These are phyloP conservation scores for Platyscapa corneri DNA, from an alignment of 1,140 invertebrate species.

Conservation along the genomic window DNA sequence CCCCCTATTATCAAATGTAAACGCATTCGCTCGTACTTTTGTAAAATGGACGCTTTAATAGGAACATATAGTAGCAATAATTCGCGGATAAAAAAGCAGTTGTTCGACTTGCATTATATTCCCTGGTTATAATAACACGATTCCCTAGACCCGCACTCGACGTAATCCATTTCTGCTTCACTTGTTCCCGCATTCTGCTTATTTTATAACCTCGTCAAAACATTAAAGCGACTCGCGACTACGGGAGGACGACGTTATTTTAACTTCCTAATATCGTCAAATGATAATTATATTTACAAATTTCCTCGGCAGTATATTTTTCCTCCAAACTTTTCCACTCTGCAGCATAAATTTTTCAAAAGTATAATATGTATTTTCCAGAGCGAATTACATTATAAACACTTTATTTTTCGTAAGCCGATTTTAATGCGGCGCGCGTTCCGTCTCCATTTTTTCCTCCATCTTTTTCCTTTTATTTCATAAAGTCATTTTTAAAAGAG, in stretches of 20 bases:
- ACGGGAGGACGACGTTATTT: background rate
- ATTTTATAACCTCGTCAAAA: slow-evolving; percentile 36
- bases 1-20: no score
- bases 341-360: background rate
- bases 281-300: slow-evolving; percentile 30
- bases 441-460: background rate
- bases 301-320: background rate
- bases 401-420: slow-evolving; percentile 12
- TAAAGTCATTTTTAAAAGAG: background rate
- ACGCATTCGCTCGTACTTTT: background rate
- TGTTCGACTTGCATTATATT: slow-evolving; percentile 14
- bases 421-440: slow-evolving; percentile 5
- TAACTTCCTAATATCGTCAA: slow-evolving; percentile 6
- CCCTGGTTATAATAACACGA: slow-evolving; percentile 6
- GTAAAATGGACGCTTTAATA: background rate
- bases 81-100: background rate
- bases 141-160: slow-evolving; percentile 10
- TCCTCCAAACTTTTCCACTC: background rate
- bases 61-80: no score
- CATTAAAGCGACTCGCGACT: background rate
- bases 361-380: background rate
- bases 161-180: slow-evolving; percentile 36
- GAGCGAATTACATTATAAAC: background rate
- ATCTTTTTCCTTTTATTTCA: background rate
- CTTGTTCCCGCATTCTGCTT: slow-evolving; percentile 31